Percentiles rank a stretch among this genome's conserved stretches.
phyloP scores from a whole-genome alignment of 2,797 vertebrate genomes.

The Anguilla anguilla region DNA sequence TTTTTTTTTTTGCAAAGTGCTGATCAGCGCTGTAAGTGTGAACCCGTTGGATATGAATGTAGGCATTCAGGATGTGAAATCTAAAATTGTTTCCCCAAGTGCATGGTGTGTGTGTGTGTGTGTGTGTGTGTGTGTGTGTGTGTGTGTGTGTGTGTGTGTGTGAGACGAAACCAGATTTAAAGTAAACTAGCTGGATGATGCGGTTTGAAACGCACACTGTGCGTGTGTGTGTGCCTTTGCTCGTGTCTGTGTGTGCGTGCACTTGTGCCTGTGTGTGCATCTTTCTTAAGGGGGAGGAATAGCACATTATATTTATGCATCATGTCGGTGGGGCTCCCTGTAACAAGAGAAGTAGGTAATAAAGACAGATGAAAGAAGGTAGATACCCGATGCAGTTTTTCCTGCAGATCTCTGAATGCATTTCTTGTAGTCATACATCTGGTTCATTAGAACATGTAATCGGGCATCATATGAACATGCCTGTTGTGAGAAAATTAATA shows the following conservation, averaged over 20 bases:
- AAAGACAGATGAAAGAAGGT: not conserved
- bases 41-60: not conserved
- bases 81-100: not conserved
- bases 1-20: not conserved
- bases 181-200: not conserved
- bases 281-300: not conserved
- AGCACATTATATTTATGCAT: not conserved
- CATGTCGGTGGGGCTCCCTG: not conserved
- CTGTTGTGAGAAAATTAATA: slow-evolving; percentile 9
- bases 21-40: not conserved
- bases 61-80: not conserved
- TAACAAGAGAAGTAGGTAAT: not conserved
- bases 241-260: not conserved
- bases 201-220: not conserved
- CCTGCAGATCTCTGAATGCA: not conserved
- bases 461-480: not conserved
- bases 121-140: not conserved
- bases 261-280: not conserved
- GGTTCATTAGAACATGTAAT: slow-evolving; percentile 12
- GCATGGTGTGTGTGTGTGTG: not conserved
- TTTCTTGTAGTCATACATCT: not conserved
- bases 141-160: not conserved
- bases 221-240: not conserved
- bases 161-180: not conserved
- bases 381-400: not conserved